Percentiles rank a stretch among this genome's conserved stretches.
Evolutionary conservation across 2,113 vertebrate genomes (phyloP).

Genomic region (Coreoperca whiteheadi): DNA sequence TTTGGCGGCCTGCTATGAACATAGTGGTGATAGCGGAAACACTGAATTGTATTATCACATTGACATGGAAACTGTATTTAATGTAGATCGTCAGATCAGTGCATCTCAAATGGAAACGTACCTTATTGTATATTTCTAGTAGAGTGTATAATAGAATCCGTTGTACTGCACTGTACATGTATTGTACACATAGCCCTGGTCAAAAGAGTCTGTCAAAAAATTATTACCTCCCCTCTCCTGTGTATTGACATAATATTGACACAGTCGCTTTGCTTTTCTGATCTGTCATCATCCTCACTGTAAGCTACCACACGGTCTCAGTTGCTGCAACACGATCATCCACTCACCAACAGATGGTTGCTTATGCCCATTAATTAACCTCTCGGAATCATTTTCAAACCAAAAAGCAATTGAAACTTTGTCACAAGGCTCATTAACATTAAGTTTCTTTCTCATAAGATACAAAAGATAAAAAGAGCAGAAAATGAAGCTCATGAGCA

Average conservation of each 20-base stretch:
- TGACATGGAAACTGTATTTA: background rate
- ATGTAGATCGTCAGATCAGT: background rate
- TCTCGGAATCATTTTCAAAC: conserved; percentile 31
- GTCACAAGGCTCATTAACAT: conserved; percentile 4
- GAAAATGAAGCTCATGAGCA: conserved; percentile 32
- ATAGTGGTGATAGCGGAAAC: background rate
- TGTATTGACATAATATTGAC: background rate
- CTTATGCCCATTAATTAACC: conserved; percentile 57
- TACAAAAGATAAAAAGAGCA: conserved; percentile 36
- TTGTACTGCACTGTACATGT: background rate
- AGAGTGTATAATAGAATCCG: background rate
- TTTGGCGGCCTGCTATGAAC: background rate
- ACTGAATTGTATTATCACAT: background rate
- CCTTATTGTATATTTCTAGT: background rate
- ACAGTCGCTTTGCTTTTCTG: conserved; percentile 5
- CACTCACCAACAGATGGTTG: conserved; percentile 44
- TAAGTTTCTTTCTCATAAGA: background rate
- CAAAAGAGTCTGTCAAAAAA: background rate
- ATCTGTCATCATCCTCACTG: conserved; percentile 22
- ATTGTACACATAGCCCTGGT: background rate
- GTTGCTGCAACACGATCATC: conserved; percentile 23
- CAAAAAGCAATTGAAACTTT: conserved; percentile 48
- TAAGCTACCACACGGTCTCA: conserved; percentile 10
- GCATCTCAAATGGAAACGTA: background rate
- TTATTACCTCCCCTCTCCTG: background rate